Conservation (phyloP, 2,888 invertebrate species). For the Epistrophe eligans region DNA sequence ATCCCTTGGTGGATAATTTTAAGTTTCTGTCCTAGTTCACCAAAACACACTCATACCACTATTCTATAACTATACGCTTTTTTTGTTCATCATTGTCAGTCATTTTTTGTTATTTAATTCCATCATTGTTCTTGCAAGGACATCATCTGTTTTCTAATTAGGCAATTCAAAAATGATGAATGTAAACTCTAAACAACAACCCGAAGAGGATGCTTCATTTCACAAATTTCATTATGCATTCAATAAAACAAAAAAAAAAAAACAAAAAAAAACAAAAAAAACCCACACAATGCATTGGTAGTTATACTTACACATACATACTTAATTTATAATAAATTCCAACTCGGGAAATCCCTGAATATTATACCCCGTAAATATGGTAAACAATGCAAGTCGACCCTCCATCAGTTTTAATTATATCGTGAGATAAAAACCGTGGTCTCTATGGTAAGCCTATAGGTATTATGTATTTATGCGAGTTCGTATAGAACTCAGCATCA, state of each 20-base stretch:
- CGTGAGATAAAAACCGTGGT: slow-evolving; percentile 52
- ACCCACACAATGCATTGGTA: slow-evolving; percentile 10
- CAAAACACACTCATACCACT: too few relatives aligned
- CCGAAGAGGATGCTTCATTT: slow-evolving; percentile 21
- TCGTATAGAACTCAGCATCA: background rate
- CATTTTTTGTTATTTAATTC: background rate
- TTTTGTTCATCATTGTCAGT: background rate
- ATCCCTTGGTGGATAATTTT: too few relatives aligned
- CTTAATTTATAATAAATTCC: slow-evolving; percentile 33
- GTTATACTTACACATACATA: background rate
- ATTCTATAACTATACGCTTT: background rate
- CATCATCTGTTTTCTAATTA: slow-evolving; percentile 20
- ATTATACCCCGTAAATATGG: slow-evolving; percentile 38
- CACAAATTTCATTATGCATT: slow-evolving; percentile 13
- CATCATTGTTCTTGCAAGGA: slow-evolving; percentile 10
- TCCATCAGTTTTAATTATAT: slow-evolving; percentile 38
- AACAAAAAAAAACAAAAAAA: too few relatives aligned
- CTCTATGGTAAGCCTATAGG: slow-evolving; percentile 3
- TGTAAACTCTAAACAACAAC: background rate
- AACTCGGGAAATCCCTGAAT: slow-evolving; percentile 12
- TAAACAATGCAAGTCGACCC: slow-evolving; percentile 44
- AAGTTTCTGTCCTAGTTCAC: too few relatives aligned
- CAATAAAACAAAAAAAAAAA: too few relatives aligned
- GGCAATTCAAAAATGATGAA: background rate
- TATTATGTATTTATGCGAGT: background rate